Conservation (phyloP, 2,797 vertebrate genomes). For the Falco columbarius region DNA sequence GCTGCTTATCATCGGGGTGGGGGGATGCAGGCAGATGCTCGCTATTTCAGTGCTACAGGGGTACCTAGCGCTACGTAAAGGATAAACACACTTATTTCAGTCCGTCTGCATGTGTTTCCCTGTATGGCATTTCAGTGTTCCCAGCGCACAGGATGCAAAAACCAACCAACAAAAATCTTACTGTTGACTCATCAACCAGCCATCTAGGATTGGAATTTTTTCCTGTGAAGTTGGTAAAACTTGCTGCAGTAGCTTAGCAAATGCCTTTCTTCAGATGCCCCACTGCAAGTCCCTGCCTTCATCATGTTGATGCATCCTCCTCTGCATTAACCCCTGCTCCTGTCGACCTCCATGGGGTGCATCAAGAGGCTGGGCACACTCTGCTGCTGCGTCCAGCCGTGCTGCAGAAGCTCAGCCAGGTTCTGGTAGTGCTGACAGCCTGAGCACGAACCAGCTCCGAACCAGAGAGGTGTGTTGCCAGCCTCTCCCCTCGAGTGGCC, state of each 20-base stretch:
- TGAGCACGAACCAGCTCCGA: background rate
- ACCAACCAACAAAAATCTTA: background rate
- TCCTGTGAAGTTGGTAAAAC: background rate
- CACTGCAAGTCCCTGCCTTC: background rate
- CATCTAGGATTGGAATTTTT: background rate
- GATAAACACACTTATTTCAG: background rate
- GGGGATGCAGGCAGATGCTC: background rate
- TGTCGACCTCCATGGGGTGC: fast-evolving
- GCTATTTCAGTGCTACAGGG: no score
- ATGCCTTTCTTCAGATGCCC: background rate
- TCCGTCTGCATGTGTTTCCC: background rate
- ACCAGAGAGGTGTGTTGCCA: fast-evolving
- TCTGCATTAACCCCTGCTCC: fast-evolving
- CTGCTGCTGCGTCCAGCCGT: fast-evolving
- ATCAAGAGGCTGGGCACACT: background rate
- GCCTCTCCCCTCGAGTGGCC: background rate
- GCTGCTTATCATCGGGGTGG: background rate
- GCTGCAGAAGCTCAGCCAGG: background rate
- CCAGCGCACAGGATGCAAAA: background rate
- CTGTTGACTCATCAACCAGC: background rate
- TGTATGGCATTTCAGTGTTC: background rate
- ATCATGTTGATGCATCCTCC: background rate
- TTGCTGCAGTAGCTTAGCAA: background rate
- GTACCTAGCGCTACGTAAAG: background rate
- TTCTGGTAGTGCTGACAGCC: no score